Evolutionary conservation across 2,888 invertebrate species (phyloP).

Genomic region (Ommatoiulus sabulosus): DNA sequence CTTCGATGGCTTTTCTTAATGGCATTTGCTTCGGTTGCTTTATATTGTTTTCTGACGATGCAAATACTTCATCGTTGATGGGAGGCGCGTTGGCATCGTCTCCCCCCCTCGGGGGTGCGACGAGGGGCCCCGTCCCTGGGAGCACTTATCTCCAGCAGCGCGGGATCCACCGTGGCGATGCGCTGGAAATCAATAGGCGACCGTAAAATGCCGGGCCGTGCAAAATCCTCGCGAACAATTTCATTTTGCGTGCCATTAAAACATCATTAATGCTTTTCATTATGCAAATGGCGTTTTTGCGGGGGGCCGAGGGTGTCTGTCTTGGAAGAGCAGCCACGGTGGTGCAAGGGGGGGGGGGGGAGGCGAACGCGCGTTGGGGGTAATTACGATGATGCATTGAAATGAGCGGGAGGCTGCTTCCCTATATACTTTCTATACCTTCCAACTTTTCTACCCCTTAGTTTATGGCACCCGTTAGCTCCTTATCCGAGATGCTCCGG

Average conservation of each 20-base stretch:
- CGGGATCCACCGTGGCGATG: background rate
- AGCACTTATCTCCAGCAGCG: slow-evolving; percentile 7
- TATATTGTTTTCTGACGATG: slow-evolving; percentile 34
- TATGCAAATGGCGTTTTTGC: slow-evolving; percentile 57
- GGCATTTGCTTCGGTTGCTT: slow-evolving; percentile 34
- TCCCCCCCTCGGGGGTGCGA: background rate
- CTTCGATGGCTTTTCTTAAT: slow-evolving; percentile 34
- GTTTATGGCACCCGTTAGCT: slow-evolving; percentile 23
- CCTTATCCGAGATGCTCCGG: slow-evolving; percentile 20
- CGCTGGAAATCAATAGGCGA: slow-evolving; percentile 19
- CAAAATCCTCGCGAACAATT: slow-evolving; percentile 46
- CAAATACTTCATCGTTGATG: slow-evolving; percentile 34
- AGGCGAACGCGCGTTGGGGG: background rate
- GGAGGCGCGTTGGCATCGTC: slow-evolving; percentile 11
- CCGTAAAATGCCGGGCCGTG: background rate
- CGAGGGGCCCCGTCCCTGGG: background rate
- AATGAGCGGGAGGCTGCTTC: background rate
- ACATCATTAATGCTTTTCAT: slow-evolving; percentile 57
- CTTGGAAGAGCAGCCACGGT: background rate
- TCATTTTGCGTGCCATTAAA: slow-evolving; percentile 58
- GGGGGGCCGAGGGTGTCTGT: slow-evolving; percentile 12
- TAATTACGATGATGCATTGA: background rate
- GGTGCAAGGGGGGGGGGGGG: background rate
- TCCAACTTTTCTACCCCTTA: background rate
- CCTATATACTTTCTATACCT: background rate